phyloP scores from a whole-genome alignment of 2,888 invertebrate species.

The Dryadula phaetusa region DNA sequence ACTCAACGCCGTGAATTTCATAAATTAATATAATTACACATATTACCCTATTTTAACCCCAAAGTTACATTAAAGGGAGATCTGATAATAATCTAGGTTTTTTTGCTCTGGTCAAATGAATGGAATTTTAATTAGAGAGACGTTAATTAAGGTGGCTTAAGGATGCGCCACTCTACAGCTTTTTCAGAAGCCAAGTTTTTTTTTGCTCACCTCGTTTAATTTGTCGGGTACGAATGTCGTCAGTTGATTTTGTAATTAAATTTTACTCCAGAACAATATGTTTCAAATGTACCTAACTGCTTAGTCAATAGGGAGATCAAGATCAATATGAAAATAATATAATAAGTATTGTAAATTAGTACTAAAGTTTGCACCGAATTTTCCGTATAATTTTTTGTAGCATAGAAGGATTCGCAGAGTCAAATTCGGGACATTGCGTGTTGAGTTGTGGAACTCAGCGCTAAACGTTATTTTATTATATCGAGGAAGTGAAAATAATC shows the following conservation, averaged over 20 bases:
- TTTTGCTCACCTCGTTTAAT: conserved; percentile 45
- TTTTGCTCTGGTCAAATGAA: conserved; percentile 67
- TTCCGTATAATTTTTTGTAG: too few relatives aligned
- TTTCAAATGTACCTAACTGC: conserved; percentile 2
- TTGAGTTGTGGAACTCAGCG: too few relatives aligned
- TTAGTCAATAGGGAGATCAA: too few relatives aligned
- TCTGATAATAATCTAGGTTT: conserved; percentile 43
- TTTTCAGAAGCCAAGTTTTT: conserved; percentile 49
- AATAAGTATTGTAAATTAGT: too few relatives aligned
- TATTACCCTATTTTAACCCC: not conserved
- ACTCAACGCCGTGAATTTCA: too few relatives aligned
- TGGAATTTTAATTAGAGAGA: conserved; percentile 80
- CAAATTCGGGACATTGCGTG: too few relatives aligned
- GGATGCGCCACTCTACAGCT: conserved; percentile 55
- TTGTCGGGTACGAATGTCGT: conserved; percentile 42
- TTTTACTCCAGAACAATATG: conserved; percentile 32
- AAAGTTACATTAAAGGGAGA: conserved; percentile 29
- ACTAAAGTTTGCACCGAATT: too few relatives aligned
- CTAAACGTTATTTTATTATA: too few relatives aligned
- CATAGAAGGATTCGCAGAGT: too few relatives aligned
- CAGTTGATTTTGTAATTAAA: conserved; percentile 48
- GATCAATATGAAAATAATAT: too few relatives aligned
- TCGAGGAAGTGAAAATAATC: too few relatives aligned
- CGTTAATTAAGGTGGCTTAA: conserved; percentile 75
- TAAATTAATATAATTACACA: too few relatives aligned